These are phyloP conservation scores for Aptenodytes patagonicus DNA, from an alignment of 2,113 vertebrate genomes.

Conservation along the genomic window DNA sequence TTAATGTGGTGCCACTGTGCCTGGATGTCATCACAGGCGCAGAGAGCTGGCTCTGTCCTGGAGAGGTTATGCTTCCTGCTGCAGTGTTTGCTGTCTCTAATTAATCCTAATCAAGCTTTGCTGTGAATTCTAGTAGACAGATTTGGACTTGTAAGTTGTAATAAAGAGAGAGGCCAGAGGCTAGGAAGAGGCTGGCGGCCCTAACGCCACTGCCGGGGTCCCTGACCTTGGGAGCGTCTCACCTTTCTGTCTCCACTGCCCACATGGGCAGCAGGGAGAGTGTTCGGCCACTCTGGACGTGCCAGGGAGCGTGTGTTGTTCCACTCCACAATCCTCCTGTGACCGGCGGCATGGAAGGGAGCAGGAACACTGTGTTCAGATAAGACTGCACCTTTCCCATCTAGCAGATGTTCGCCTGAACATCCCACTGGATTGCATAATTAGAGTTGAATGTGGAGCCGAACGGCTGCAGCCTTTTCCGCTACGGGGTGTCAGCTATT, in stretches of 20 bases:
- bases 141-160: neutral
- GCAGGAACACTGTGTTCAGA: constrained; percentile 21
- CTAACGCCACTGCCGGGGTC: accelerated
- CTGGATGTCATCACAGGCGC: neutral
- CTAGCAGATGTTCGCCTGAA: neutral
- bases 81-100: neutral
- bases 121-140: neutral
- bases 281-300: neutral
- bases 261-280: too few relatives aligned
- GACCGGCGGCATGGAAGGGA: neutral
- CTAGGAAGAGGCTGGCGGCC: neutral
- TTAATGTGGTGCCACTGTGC: neutral
- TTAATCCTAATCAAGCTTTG: neutral
- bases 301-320: neutral
- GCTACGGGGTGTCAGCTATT: neutral
- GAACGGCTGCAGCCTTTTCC: neutral
- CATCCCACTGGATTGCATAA: constrained; percentile 25
- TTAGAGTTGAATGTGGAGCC: neutral
- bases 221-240: neutral
- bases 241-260: neutral
- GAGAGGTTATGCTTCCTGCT: neutral
- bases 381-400: constrained; percentile 27
- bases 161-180: neutral
- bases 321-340: neutral
- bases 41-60: neutral